Conservation (phyloP, 1,140 invertebrate genomes). For the Drosophila kikkawai region DNA sequence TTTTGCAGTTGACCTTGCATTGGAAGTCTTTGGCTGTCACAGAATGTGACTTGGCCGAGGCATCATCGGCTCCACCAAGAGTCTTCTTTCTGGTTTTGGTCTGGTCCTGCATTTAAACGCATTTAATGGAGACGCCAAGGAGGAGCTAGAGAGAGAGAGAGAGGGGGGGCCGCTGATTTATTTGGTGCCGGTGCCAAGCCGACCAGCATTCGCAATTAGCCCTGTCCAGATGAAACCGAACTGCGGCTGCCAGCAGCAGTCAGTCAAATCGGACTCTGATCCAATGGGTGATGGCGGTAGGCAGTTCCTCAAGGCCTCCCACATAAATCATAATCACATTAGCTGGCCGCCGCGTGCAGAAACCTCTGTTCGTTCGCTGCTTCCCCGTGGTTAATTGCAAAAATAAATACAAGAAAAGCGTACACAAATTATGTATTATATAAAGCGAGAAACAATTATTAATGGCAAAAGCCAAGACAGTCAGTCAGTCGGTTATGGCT, state of each 20-base stretch:
- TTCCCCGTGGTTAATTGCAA: constrained; percentile 56
- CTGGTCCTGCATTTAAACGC: constrained; percentile 55
- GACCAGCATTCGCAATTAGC: constrained; percentile 76
- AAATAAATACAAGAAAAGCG: constrained; percentile 45
- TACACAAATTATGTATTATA: constrained; percentile 72
- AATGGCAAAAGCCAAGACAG: constrained; percentile 64
- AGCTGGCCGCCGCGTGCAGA: constrained; percentile 49
- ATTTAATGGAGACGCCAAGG: constrained; percentile 5
- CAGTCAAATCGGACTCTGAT: constrained; percentile 16
- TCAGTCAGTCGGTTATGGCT: constrained; percentile 10
- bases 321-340: constrained; percentile 81
- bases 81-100: constrained; percentile 12
- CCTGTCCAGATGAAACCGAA: constrained; percentile 30
- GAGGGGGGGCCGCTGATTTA: constrained; percentile 39
- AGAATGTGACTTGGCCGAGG: constrained; percentile 30
- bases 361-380: constrained; percentile 37
- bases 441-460: constrained; percentile 68
- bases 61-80: constrained; percentile 34
- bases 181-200: constrained; percentile 30
- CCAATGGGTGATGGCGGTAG: constrained; percentile 18
- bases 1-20: constrained; percentile 54
- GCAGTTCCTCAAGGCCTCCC: constrained; percentile 62
- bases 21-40: constrained; percentile 25
- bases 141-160: neutral
- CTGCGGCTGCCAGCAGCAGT: constrained; percentile 51